Evolutionary conservation across 2,888 invertebrate species (phyloP).

Genomic region (Dendrolimus houi): DNA sequence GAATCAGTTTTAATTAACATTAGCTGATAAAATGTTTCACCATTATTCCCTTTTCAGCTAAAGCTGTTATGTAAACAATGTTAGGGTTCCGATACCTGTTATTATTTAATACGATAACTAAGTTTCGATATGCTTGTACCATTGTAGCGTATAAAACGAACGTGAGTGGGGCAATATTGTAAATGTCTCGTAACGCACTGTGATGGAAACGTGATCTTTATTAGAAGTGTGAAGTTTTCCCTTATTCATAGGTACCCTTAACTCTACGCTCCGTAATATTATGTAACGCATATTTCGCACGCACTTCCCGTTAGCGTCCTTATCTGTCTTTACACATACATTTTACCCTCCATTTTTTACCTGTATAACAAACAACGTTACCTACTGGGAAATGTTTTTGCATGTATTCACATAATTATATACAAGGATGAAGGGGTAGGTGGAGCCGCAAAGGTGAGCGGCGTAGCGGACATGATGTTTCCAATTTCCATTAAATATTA

Average conservation of each 20-base stretch:
- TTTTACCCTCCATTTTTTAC: too few relatives aligned
- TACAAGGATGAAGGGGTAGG: too few relatives aligned
- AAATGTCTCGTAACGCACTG: constrained; percentile 4
- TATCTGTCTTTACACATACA: neutral
- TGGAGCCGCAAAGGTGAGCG: too few relatives aligned
- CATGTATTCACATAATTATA: too few relatives aligned
- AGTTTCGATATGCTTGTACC: constrained; percentile 21
- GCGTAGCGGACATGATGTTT: too few relatives aligned
- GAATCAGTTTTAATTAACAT: too few relatives aligned
- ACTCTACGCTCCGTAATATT: neutral
- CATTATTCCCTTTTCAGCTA: too few relatives aligned
- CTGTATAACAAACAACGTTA: too few relatives aligned
- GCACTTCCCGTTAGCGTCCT: neutral
- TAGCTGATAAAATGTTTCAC: too few relatives aligned
- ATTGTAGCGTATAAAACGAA: constrained; percentile 12
- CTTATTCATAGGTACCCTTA: neutral
- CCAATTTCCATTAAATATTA: too few relatives aligned
- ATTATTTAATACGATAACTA: constrained; percentile 17
- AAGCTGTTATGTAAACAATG: constrained; percentile 8
- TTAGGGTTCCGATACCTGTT: constrained; percentile 4
- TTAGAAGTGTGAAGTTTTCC: constrained; percentile 20
- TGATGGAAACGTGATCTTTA: constrained; percentile 25
- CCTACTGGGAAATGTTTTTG: too few relatives aligned
- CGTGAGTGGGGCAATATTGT: constrained; percentile 17
- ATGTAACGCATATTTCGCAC: neutral